phyloP scores from a whole-genome alignment of 2,113 vertebrate species.

The Otocyon megalotis region DNA sequence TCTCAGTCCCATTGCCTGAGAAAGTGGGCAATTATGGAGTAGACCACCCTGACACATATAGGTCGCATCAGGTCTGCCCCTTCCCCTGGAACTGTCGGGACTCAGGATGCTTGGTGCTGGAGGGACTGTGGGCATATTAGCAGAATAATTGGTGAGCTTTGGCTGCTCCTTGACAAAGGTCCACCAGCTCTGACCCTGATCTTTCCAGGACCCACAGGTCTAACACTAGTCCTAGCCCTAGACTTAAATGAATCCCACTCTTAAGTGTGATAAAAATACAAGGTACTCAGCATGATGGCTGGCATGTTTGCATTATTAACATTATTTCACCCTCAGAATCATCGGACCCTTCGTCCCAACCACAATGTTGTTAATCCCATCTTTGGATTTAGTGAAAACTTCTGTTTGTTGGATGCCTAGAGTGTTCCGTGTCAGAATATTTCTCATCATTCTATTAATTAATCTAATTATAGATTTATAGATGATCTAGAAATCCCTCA shows the following conservation, averaged over 20 bases:
- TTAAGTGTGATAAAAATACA: neutral
- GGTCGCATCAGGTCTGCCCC: neutral
- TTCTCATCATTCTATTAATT: neutral
- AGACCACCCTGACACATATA: neutral
- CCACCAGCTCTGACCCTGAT: neutral
- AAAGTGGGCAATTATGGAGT: neutral
- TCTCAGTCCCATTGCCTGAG: fast-evolving
- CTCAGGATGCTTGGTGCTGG: neutral
- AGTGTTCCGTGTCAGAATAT: neutral
- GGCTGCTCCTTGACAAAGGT: neutral
- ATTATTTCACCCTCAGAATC: neutral
- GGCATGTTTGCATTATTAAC: neutral
- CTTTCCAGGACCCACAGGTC: neutral
- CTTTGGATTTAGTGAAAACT: constrained; percentile 22
- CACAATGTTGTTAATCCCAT: neutral
- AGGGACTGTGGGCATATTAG: neutral
- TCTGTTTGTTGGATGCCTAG: constrained; percentile 20
- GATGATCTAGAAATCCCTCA: neutral
- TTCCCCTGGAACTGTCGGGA: neutral
- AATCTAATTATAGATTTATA: neutral
- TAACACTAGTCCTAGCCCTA: neutral
- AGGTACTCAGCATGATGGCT: neutral
- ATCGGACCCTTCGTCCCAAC: neutral
- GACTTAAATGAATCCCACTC: neutral
- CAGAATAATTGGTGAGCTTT: neutral